phyloP scores from a whole-genome alignment of 2,888 invertebrate species.

The Hipparchia sbordonii region DNA sequence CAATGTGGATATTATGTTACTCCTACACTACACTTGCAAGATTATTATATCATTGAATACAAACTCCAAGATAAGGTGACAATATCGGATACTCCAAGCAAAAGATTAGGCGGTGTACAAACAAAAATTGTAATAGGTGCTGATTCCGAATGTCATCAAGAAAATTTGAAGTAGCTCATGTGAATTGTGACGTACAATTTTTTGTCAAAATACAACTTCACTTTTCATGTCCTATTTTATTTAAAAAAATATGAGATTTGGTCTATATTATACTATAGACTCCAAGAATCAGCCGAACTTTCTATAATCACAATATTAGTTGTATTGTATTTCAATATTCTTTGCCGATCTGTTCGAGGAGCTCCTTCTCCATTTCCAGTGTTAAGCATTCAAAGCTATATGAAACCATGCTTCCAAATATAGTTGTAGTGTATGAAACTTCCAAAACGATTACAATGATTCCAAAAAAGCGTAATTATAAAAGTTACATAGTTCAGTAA shows the following conservation, averaged over 20 bases:
- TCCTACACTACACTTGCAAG: background rate
- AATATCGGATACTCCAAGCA: background rate
- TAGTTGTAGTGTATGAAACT: constrained; percentile 24
- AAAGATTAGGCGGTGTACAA: background rate
- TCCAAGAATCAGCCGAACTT: background rate
- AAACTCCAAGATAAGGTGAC: background rate
- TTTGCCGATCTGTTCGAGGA: constrained; percentile 10
- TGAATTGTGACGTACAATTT: background rate
- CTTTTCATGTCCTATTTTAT: too few relatives aligned
- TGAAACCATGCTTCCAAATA: constrained; percentile 18
- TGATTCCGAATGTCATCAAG: background rate
- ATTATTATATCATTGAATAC: background rate
- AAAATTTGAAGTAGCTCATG: background rate
- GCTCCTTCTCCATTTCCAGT: background rate
- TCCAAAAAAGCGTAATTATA: constrained; percentile 11
- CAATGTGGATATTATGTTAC: background rate
- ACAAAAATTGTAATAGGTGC: background rate
- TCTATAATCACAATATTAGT: background rate
- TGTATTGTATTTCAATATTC: background rate
- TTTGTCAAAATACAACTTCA: background rate
- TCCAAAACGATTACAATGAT: constrained; percentile 28
- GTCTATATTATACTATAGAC: too few relatives aligned
- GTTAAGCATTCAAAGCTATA: constrained; percentile 8
- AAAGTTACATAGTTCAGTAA: constrained; percentile 3
- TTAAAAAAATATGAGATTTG: too few relatives aligned